Base-by-base conservation (phyloP, 1,140 invertebrate species). In the Drosophila jambulina region DNA sequence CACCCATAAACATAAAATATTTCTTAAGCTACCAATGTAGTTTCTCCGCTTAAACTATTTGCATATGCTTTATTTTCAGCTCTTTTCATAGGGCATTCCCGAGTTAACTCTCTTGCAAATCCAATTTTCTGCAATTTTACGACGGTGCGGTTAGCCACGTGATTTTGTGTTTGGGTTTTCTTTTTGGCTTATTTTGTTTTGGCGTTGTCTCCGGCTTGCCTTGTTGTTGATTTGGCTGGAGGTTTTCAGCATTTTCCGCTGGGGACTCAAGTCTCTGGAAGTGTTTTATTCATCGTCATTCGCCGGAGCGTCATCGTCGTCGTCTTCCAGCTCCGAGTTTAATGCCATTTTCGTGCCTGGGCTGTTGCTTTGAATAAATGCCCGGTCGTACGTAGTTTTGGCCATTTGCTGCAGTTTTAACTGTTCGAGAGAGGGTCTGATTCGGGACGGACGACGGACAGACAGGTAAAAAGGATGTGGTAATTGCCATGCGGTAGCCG, bases 281-380 rank as follows among this genome's bases (percentile, higher is more conserved):
- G 76, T 64, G 75, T 80, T 67, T 71, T 86, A 76, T 82, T 75
- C 82, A 82, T 65, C 82, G 78, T 32, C 80, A 65, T 59, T 63
- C 58, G 78, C 54, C 69, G 67, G 40, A 64, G 67, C 68, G 62
- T 59, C 78, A 75, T 61, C 58, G 62, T 57, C 25, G 57, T 59
- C 40, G 65, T 34, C 51, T 54, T 54, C 15, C 19, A 34, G 32
- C 32, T 17, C 21, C 64, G 75, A 70, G 77, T 88, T 88, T 87
- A 87, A 87, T 88, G 83, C 83, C 84, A 87, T 83, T 83, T 87
- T 88, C 83, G 84, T 87, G 83, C 68, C 84, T 48, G 43, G 54
- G 72, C 81, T 72, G 61, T 78, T 64, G 48, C 60, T 62, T 60
- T 77, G 38, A 65, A 67, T 64, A 80, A 76, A 62, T 49, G 32